Conservation (phyloP, 2,888 invertebrate species). For the Apodemia zela region DNA sequence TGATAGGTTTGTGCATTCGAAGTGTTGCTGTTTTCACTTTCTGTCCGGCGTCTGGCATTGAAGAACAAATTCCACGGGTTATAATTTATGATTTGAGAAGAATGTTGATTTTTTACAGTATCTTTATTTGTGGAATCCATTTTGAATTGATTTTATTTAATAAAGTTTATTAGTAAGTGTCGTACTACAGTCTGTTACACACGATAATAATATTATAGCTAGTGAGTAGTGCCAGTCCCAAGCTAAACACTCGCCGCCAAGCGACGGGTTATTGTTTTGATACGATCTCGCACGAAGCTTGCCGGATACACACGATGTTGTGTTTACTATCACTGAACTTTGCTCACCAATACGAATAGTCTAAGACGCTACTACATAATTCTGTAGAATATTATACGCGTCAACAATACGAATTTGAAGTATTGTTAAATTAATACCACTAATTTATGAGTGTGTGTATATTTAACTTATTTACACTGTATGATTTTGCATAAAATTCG, state of each 20-base stretch:
- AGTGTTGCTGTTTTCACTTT: constrained; percentile 66
- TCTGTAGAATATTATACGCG: background rate
- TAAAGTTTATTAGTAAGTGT: background rate
- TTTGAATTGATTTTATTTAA: constrained; percentile 24
- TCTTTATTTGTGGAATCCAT: constrained; percentile 62
- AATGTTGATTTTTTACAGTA: constrained; percentile 45
- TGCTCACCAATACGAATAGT: constrained; percentile 31
- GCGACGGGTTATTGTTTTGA: constrained; percentile 54
- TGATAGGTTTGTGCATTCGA: constrained; percentile 55
- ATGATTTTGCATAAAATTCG: too few species aligned
- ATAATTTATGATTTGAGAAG: constrained; percentile 46
- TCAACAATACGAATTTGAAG: too few species aligned
- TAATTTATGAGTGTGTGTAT: too few species aligned
- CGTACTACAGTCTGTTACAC: constrained; percentile 14
- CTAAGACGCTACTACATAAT: background rate
- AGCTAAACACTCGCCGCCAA: constrained; percentile 43
- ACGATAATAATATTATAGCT: constrained; percentile 52
- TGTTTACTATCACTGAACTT: constrained; percentile 55
- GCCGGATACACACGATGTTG: constrained; percentile 56
- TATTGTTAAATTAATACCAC: too few species aligned
- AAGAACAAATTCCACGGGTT: constrained; percentile 71
- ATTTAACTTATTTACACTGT: too few species aligned
- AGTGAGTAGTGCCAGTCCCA: constrained; percentile 35
- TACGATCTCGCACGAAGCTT: constrained; percentile 54
- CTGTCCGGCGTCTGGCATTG: constrained; percentile 57